These are phyloP conservation scores for Syritta pipiens DNA, from an alignment of 2,888 invertebrate species.

Conservation along the genomic window DNA sequence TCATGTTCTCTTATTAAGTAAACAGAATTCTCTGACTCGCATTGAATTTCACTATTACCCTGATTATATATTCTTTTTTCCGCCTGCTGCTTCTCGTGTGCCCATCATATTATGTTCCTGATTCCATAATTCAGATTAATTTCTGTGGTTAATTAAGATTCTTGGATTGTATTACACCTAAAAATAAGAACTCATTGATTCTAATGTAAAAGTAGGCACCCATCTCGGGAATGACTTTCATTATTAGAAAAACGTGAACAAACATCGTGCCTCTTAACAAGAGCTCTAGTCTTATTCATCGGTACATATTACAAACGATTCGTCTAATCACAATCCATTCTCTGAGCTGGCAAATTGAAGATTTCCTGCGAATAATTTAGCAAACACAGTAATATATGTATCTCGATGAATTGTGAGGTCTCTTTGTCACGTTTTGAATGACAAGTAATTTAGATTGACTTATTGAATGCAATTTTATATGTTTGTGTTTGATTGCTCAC, in stretches of 20 bases:
- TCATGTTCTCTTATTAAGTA: no score
- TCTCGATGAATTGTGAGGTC: neutral
- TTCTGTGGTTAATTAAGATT: constrained; percentile 6
- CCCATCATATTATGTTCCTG: neutral
- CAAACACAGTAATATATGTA: neutral
- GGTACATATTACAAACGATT: neutral
- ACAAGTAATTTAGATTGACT: constrained; percentile 40
- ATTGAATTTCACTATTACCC: neutral
- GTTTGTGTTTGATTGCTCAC: neutral
- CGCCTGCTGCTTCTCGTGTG: neutral
- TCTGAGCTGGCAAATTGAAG: constrained; percentile 36
- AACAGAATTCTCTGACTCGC: no score
- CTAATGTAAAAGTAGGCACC: no score
- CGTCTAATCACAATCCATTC: constrained; percentile 12
- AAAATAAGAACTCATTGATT: neutral
- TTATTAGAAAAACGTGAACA: no score
- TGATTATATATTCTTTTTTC: no score
- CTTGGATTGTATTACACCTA: neutral
- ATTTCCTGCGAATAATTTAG: constrained; percentile 39
- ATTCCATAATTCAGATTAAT: neutral
- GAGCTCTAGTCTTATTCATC: neutral
- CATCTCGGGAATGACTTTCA: no score
- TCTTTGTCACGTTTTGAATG: constrained; percentile 44
- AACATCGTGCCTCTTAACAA: no score
- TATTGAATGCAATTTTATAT: constrained; percentile 19